Conservation (phyloP, 2,113 vertebrate genomes). For the Dicrurus megarhynchus region DNA sequence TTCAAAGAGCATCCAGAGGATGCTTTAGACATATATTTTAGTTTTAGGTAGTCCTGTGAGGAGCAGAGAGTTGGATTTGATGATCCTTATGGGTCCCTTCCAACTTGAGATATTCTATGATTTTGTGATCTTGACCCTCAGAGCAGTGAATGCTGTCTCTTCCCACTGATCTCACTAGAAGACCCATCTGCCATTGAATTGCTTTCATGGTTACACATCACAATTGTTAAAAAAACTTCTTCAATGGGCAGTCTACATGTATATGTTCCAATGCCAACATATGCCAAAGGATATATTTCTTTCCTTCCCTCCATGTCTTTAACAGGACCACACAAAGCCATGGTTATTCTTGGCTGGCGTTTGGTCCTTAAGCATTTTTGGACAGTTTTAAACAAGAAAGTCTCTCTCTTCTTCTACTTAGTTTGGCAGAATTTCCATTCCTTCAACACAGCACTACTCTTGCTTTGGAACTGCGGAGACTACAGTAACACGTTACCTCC, state of each 20-base stretch:
- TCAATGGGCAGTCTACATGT: fast-evolving
- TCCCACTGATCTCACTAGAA: neutral
- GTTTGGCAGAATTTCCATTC: neutral
- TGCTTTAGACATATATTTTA: neutral
- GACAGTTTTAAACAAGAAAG: neutral
- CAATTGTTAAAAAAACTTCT: neutral
- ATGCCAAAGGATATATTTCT: neutral
- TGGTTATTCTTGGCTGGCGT: fast-evolving
- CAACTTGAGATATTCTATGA: neutral
- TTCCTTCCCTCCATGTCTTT: neutral
- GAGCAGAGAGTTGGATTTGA: neutral
- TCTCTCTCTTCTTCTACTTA: neutral
- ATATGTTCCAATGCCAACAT: neutral
- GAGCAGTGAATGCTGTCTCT: neutral
- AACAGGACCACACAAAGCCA: neutral
- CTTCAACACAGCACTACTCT: neutral
- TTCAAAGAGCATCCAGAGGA: neutral
- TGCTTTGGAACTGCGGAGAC: neutral
- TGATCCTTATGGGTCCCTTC: neutral
- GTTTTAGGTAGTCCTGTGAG: neutral
- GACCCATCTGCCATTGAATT: neutral
- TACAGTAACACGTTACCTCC: neutral
- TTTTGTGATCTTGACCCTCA: neutral
- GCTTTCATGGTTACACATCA: neutral
- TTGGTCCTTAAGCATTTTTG: neutral